phyloP scores from a whole-genome alignment of 1,140 invertebrate species.

The Octopus sinensis region DNA sequence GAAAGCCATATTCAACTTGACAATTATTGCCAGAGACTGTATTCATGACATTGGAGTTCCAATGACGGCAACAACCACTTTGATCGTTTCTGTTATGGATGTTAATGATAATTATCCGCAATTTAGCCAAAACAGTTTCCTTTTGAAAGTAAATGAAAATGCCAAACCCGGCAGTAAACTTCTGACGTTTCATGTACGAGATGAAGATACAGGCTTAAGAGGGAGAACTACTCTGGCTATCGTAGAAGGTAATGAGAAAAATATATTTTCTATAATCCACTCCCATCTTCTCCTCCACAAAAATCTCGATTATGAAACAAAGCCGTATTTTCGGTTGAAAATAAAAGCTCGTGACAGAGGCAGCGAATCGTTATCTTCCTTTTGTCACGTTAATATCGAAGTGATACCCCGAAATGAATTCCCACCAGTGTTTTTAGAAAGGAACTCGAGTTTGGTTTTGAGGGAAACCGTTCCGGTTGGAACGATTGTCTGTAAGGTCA shows the following conservation, averaged over 20 bases:
- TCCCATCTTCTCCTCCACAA: not conserved
- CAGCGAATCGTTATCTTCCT: slow-evolving; percentile 24
- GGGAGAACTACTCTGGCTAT: not conserved
- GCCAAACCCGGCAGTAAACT: not conserved
- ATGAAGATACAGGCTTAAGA: slow-evolving; percentile 12
- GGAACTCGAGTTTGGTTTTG: slow-evolving; percentile 22
- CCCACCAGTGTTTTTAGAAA: slow-evolving; percentile 27
- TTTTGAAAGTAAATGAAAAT: not conserved
- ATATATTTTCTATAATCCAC: not conserved
- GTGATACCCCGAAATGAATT: slow-evolving; percentile 33
- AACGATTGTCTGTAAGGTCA: slow-evolving; percentile 27
- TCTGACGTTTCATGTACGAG: slow-evolving; percentile 3
- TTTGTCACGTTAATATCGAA: slow-evolving; percentile 25
- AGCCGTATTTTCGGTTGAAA: not conserved
- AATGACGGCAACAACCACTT: not conserved
- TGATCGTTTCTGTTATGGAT: slow-evolving; percentile 8
- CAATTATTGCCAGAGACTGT: slow-evolving; percentile 34
- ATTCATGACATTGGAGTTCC: not conserved
- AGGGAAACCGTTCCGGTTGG: slow-evolving; percentile 23
- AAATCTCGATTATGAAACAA: not conserved
- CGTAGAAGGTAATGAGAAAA: not conserved
- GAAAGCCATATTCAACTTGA: slow-evolving; percentile 26
- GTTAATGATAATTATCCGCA: slow-evolving; percentile 19
- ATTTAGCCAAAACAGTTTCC: slow-evolving; percentile 5
- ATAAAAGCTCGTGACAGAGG: slow-evolving; percentile 30